These are phyloP conservation scores for Trachelus stipa DNA, from an alignment of 2,888 invertebrate genomes.

Conservation along the genomic window DNA sequence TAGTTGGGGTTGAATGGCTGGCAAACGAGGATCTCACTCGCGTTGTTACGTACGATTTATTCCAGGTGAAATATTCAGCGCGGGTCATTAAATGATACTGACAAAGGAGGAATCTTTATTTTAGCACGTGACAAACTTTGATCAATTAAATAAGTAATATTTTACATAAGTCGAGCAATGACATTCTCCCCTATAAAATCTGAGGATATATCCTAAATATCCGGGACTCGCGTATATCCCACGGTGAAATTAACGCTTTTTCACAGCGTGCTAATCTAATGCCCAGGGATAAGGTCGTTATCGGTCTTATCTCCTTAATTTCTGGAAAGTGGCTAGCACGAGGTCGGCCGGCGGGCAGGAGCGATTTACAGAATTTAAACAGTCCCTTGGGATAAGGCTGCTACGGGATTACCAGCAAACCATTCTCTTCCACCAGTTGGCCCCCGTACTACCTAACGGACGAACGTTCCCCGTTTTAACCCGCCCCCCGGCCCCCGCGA, in stretches of 20 bases:
- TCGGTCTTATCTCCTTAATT: conserved; percentile 53
- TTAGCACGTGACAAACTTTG: neutral
- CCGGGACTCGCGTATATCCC: neutral
- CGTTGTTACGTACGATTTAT: conserved; percentile 63
- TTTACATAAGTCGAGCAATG: neutral
- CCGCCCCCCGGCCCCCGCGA: neutral
- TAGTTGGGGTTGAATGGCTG: conserved; percentile 62
- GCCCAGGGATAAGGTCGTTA: conserved; percentile 44
- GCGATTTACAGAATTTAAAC: conserved; percentile 65
- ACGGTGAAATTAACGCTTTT: neutral
- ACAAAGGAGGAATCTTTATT: neutral
- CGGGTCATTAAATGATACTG: conserved; percentile 54
- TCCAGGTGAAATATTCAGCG: conserved; percentile 62
- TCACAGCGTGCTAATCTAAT: conserved; percentile 5
- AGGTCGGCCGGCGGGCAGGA: conserved; percentile 23
- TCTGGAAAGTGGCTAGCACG: conserved; percentile 40
- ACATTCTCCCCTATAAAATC: neutral
- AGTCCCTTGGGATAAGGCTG: conserved; percentile 60
- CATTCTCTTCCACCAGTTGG: neutral
- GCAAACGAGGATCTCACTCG: conserved; percentile 62
- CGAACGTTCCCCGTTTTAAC: neutral
- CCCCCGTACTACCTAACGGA: neutral
- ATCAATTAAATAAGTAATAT: neutral
- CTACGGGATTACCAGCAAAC: conserved; percentile 46
- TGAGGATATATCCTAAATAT: neutral